Percentiles rank a stretch among this genome's conserved stretches.
phyloP scores from a whole-genome alignment of 2,888 invertebrate genomes.

The Aproaerema taeniolella region DNA sequence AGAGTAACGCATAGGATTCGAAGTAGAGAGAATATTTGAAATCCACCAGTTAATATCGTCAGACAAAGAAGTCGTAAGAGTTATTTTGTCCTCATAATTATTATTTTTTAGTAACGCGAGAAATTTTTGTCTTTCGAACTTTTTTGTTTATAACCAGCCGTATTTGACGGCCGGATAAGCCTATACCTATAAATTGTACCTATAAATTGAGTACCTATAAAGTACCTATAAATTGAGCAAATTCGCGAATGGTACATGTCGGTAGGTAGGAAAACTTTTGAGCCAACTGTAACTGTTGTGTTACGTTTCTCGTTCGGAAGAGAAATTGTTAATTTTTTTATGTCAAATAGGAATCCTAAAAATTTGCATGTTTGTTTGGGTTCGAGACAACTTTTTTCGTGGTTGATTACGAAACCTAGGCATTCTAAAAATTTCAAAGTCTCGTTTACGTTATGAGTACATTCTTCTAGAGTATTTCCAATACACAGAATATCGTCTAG shows the following conservation, averaged over 20 bases:
- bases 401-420: slow-evolving; percentile 20
- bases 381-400: slow-evolving; percentile 15
- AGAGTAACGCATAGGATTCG: background rate
- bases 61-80: background rate
- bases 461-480: slow-evolving; percentile 11
- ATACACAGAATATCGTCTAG: slow-evolving; percentile 17
- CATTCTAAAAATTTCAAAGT: slow-evolving; percentile 10
- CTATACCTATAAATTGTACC: too few species aligned
- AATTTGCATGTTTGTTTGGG: slow-evolving; percentile 12
- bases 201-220: too few species aligned
- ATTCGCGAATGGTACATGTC: slow-evolving; percentile 12
- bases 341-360: slow-evolving; percentile 17
- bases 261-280: slow-evolving; percentile 8
- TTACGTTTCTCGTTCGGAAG: slow-evolving; percentile 15
- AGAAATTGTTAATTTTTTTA: slow-evolving; percentile 8
- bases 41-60: background rate
- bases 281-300: slow-evolving; percentile 9
- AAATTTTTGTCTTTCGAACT: background rate
- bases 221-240: slow-evolving; percentile 16
- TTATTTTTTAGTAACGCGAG: background rate
- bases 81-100: background rate
- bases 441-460: slow-evolving; percentile 12
- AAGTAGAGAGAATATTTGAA: background rate
- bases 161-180: slow-evolving; percentile 18
- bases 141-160: slow-evolving; percentile 13